phyloP scores from a whole-genome alignment of 2,113 vertebrate genomes.

The Acrocephalus kingi region DNA sequence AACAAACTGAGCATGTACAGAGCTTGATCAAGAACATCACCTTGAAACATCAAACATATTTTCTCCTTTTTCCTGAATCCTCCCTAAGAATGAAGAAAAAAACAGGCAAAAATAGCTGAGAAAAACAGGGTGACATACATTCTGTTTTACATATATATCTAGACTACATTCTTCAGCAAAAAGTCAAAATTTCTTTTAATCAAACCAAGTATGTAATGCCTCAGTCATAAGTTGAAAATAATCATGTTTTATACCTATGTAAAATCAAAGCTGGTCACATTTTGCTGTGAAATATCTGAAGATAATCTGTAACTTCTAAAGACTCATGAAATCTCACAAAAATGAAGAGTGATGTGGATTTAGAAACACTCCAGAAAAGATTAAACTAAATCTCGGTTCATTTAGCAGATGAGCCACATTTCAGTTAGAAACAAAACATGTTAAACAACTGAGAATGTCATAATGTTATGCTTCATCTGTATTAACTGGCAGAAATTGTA shows the following conservation, averaged over 20 bases:
- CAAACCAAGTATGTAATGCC: not conserved
- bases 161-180: not conserved
- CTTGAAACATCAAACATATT: not conserved
- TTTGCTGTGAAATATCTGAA: not conserved
- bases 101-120: not conserved
- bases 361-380: not conserved
- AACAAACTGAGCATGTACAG: not conserved
- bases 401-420: constrained; percentile 31
- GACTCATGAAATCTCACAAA: not conserved
- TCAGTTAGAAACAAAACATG: constrained; percentile 20
- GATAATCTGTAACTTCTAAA: not conserved
- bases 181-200: not conserved
- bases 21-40: not conserved
- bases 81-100: not conserved
- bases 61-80: not conserved
- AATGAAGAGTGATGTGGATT: not conserved
- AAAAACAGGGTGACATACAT: not conserved
- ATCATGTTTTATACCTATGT: not conserved
- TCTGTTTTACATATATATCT: not conserved
- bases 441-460: not conserved
- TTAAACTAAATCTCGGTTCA: not conserved
- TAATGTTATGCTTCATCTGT: constrained; percentile 31
- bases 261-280: not conserved
- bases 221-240: not conserved
- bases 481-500: constrained; percentile 26